These are phyloP conservation scores for Sebastes iracundus DNA, from an alignment of 2,797 vertebrate species.

Conservation along the genomic window DNA sequence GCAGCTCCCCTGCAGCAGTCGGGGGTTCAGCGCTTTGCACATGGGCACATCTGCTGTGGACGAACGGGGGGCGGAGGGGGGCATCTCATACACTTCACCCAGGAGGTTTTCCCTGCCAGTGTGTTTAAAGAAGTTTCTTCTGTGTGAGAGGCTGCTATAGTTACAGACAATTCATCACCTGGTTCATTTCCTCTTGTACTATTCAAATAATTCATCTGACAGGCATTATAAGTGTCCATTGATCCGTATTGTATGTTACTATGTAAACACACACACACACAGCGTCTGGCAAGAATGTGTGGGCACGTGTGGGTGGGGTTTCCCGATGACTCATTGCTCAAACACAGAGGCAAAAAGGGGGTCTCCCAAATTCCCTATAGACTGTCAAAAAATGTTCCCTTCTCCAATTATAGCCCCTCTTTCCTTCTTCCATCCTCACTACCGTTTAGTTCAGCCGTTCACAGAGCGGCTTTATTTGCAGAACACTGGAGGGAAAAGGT, in stretches of 20 bases:
- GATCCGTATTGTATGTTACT: constrained; percentile 28
- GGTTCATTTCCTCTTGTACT: constrained; percentile 4
- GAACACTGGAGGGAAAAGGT: constrained; percentile 47
- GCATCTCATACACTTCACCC: not conserved
- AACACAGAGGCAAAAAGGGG: constrained; percentile 36
- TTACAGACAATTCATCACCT: constrained; percentile 16
- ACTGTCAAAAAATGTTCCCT: constrained; percentile 41
- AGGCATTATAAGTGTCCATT: not conserved
- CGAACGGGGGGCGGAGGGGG: not conserved
- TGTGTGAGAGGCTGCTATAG: not conserved
- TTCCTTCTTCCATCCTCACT: constrained; percentile 35
- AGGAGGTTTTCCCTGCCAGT: not conserved
- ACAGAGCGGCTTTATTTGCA: constrained; percentile 15
- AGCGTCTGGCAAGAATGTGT: constrained; percentile 41
- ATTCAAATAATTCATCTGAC: not conserved
- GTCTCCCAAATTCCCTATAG: constrained; percentile 43
- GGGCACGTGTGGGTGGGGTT: constrained; percentile 54
- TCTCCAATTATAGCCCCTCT: constrained; percentile 27
- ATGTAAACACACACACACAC: constrained; percentile 23
- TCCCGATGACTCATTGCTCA: constrained; percentile 62
- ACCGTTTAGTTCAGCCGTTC: not conserved
- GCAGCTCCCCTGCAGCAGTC: constrained; percentile 31
- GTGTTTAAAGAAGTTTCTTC: not conserved
- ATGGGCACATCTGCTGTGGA: constrained; percentile 33
- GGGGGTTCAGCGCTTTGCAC: constrained; percentile 26